Evolutionary conservation across 2,797 vertebrate species (phyloP), one percentile per base, ranked within the genome.

Genomic region (Centroberyx gerrardi): DNA sequence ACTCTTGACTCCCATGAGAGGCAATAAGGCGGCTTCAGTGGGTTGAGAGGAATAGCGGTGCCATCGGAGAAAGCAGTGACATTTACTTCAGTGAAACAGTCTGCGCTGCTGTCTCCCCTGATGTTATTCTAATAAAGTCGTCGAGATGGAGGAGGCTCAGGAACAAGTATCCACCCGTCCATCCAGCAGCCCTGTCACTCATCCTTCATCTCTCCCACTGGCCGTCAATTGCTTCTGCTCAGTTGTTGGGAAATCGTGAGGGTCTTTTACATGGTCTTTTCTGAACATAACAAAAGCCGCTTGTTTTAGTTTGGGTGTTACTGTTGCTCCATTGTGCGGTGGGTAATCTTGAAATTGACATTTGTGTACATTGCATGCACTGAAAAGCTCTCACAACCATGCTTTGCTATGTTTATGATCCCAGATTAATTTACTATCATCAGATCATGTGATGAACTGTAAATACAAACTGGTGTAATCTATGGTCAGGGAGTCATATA

Each of bases 11-110:
- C 82, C 74, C 72, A 7, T 1, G 48, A 78, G 82, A 89, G 80
- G 67, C 51, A 64, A 69, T 14, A 3, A 80, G 80, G 66, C 66
- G 12, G 78, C 84, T 85, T 75, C 86, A 84, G 65, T 59, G 69
- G 77, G 59, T 81, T 70, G 83, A 86, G 84, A 89, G 85, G 70
- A 83, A 81, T 48, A 8, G 78, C 22, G 4, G 58, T 62, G 33
- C 80, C 78, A 63, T 48, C 55, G 80, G 89, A 78, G 79, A 76
- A 85, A 74, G 82, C 90, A 56, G 84, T 93, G 91, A 92, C 93
- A 93, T 93, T 94, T 90, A 90, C 76, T 75, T 80, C 27, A 42
- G 51, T 28, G 76, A 72, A 76, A 74, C 74, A 62, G 63, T 74
- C 74, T 17, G 22, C 22, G 22, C 29, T 3, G 46, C 83, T 59